Conservation (phyloP, 2,888 invertebrate species). For the Agrenia bidenticulata region DNA sequence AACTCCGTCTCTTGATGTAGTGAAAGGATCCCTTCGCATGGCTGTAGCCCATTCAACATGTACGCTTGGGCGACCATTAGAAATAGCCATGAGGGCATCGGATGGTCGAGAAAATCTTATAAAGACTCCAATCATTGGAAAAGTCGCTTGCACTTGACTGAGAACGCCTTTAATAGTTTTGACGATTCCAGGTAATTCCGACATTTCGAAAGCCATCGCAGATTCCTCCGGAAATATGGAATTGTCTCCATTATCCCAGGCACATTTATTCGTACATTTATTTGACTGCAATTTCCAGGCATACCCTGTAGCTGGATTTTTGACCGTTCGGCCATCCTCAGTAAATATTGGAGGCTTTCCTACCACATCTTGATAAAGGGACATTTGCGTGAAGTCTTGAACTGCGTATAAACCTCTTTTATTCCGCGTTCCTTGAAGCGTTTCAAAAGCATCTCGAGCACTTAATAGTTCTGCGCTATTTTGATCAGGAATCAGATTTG, state of each 20-base stretch:
- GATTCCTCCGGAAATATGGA: conserved; percentile 35
- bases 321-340: conserved; percentile 23
- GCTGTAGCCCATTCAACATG: conserved; percentile 32
- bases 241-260: conserved; percentile 39
- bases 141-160: conserved; percentile 31
- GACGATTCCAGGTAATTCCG: conserved; percentile 29
- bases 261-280: conserved; percentile 33
- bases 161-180: conserved; percentile 34
- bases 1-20: conserved; percentile 20
- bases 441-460: conserved; percentile 29
- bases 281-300: conserved; percentile 32
- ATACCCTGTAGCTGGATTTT: conserved; percentile 39
- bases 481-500: conserved; percentile 35
- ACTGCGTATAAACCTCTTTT: conserved; percentile 23
- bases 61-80: conserved; percentile 22
- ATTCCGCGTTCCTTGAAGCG: conserved; percentile 28
- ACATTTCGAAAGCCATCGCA: conserved; percentile 38
- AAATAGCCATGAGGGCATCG: conserved; percentile 30
- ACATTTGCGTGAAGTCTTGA: conserved; percentile 33
- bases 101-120: conserved; percentile 31
- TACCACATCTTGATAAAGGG: conserved; percentile 27
- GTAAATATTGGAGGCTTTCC: conserved; percentile 39
- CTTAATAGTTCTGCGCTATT: conserved; percentile 27
- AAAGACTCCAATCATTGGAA: conserved; percentile 40
- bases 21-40: conserved; percentile 32